Percentiles rank a stretch among this genome's conserved stretches.
Conservation (phyloP, 2,797 vertebrate genomes). For the Ceyx erithaca region DNA sequence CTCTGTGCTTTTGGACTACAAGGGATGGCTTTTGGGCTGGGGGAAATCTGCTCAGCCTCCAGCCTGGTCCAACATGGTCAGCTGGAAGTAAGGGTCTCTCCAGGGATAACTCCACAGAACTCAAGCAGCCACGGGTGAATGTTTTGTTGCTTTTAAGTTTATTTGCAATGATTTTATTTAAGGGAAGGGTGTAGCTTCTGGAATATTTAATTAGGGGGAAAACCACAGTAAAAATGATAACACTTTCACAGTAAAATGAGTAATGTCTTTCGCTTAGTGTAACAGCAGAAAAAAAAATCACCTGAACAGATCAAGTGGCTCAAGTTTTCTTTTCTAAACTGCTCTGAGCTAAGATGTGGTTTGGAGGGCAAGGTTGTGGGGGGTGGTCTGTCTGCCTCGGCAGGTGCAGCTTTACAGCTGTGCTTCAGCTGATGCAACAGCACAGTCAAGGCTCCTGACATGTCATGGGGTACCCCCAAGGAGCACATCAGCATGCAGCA, state of each 20-base stretch:
- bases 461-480: fast-evolving
- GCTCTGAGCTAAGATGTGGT: background rate
- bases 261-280: background rate
- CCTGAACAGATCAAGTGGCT: background rate
- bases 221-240: background rate
- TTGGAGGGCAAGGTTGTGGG: background rate
- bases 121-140: fast-evolving
- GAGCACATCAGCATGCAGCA: fast-evolving
- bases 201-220: background rate
- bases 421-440: background rate
- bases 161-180: fast-evolving
- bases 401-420: slow-evolving; percentile 6
- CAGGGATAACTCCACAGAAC: fast-evolving
- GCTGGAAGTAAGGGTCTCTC: background rate
- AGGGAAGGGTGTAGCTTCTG: background rate
- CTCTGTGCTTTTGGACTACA: background rate
- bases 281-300: background rate
- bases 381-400: background rate
- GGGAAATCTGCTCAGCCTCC: background rate
- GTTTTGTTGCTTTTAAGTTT: fast-evolving
- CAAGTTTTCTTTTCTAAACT: background rate
- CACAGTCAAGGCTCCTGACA: background rate
- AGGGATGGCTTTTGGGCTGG: background rate
- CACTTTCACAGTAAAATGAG: background rate
- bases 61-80: background rate